Conservation (phyloP, 2,113 vertebrate genomes). For the Siniperca knerii region DNA sequence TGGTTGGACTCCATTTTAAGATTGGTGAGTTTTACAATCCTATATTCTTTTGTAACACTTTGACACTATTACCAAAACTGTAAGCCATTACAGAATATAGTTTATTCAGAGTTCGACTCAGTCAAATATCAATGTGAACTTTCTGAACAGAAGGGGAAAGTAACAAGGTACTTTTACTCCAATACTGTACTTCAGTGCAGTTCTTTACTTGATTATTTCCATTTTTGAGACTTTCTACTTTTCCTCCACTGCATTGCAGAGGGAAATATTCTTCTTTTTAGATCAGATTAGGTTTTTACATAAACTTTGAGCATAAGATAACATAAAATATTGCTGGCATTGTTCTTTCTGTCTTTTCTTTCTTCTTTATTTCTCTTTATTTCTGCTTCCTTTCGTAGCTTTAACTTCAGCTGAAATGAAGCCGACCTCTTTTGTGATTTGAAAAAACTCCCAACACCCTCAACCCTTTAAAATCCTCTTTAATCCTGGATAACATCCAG, state of each 20-base stretch:
- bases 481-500: slow-evolving; percentile 14
- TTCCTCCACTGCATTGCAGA: not conserved
- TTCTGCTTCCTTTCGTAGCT: not conserved
- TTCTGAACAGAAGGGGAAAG: not conserved
- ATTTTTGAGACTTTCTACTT: not conserved
- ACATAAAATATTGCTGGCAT: not conserved
- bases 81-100: not conserved
- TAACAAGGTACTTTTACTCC: not conserved
- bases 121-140: not conserved
- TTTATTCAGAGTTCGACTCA: slow-evolving; percentile 21
- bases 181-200: not conserved
- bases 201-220: not conserved
- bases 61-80: slow-evolving; percentile 19
- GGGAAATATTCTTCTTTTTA: not conserved
- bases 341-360: not conserved
- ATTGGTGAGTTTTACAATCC: slow-evolving; percentile 29
- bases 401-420: not conserved
- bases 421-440: not conserved
- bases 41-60: slow-evolving; percentile 8
- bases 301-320: too few relatives aligned
- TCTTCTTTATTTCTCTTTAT: too few relatives aligned
- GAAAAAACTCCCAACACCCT: not conserved
- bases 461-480: not conserved
- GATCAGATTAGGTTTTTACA: not conserved
- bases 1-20: slow-evolving; percentile 15